Conservation (phyloP, 2,888 invertebrate species). For the Pherbina coryleti region DNA sequence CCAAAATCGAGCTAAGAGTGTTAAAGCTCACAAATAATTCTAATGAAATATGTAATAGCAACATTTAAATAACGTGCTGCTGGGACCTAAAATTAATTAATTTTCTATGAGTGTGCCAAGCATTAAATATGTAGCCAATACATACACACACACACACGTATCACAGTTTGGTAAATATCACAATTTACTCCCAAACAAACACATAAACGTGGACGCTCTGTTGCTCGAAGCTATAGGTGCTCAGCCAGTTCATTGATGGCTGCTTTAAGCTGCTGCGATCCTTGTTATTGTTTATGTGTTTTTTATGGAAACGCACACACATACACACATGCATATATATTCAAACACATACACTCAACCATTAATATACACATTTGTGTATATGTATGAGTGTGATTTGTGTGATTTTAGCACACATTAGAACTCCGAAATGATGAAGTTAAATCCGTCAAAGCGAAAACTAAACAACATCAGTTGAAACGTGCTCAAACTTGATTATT, state of each 20-base stretch:
- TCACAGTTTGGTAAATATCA: no score
- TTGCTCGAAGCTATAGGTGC: background rate
- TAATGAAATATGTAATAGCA: no score
- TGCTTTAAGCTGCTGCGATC: background rate
- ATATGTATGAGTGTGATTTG: background rate
- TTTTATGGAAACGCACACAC: background rate
- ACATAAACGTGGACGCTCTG: background rate
- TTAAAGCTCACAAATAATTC: no score
- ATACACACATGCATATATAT: background rate
- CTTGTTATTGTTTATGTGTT: background rate
- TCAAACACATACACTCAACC: background rate
- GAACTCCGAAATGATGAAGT: slow-evolving; percentile 18
- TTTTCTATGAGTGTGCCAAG: background rate
- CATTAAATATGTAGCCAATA: background rate
- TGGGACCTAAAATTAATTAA: background rate
- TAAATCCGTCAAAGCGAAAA: slow-evolving; percentile 8
- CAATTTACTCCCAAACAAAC: background rate
- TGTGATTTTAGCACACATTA: slow-evolving; percentile 7
- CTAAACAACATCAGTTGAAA: slow-evolving; percentile 25
- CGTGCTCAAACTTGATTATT: slow-evolving; percentile 18
- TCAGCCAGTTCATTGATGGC: background rate
- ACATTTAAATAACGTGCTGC: no score
- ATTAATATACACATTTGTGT: background rate
- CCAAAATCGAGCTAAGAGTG: no score
- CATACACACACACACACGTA: background rate